Base-by-base conservation (phyloP, 2,113 vertebrate species). In the Rana temporaria region DNA sequence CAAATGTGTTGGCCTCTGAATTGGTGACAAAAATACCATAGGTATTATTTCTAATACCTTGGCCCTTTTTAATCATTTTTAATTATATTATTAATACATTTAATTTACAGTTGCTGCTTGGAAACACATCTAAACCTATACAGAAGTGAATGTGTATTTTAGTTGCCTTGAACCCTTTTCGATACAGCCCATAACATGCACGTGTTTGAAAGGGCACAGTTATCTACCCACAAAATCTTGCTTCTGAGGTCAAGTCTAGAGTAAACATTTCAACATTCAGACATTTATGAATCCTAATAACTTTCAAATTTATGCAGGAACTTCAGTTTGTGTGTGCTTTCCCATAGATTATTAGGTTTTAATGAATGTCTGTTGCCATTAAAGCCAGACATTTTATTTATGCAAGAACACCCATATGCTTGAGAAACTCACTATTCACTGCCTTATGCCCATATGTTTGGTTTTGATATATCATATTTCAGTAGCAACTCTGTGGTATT, bases 391-490 rank as follows among this genome's bases (percentile, higher is more conserved):
- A 85, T 87, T 86, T 86, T 85, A 48, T 87, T 87, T 85, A 85
- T 85, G 86, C 85, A 66, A 79, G 82, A 87, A 85, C 85, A 87
- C 85, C 86, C 86, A 82, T 86, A 82, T 86, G 84, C 85, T 85
- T 71, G 18, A 78, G 86, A 30, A 84, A 82, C 82, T 86, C 80
- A 84, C 48, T 86, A 84, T 81, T 79, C 81, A 80, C 65, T 64
- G 53, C 77, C 84, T 81, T 34, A 80, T 82, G 84, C 62, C 86
- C 84, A 87, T 86, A 85, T 87, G 88, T 86, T 79, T 84, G 73
- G 80, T 86, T 79, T 81, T 84, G 85, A 67, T 86, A 86, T 85
- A 86, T 73, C 63, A 18, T 67, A 75, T 84, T 86, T 86, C 88
- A 84, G 84, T 84, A 63, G 84, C 80, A 68, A 79, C 84, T 87